Evolutionary conservation across 2,888 invertebrate species (phyloP), one percentile per base, ranked within the genome.

Genomic region (Leptopilina drosophilae): DNA sequence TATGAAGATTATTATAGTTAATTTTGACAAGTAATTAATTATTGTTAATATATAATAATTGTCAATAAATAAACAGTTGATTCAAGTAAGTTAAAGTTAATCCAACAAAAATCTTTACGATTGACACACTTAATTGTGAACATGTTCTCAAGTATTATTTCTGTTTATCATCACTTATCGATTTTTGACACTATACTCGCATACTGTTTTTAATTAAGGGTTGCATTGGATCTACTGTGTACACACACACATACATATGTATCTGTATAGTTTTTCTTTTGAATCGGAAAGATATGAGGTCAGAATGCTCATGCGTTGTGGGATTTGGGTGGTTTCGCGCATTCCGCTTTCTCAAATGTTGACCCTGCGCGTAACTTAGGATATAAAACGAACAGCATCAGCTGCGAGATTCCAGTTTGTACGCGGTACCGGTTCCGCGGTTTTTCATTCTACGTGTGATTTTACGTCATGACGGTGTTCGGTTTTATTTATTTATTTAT

Each of bases 281-380:
- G 33, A 73, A 33, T n/a, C 11, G 56, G 53, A 73, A 73, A 56
- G n/a, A 56, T 46, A n/a, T 66, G 33, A 53, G 56, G n/a, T 53
- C 33, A 56, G 33, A 40, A 33, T 73, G 73, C 73, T 73, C 73
- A 73, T 73, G 73, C 73, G 73, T 56, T 56, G 73, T 15, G 33
- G 26, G 56, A 73, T 73, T 73, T 73, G 73, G 73, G 73, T 73
- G 56, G 73, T 53, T 73, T 73, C 56, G 73, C 73, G 73, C 73
- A 73, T 56, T 53, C 53, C 73, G 33, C 56, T 56, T 56, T 46
- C 67, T 62, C 67, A 15, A 64, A 64, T 26, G 64, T 64, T 64
- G 64, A 33, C 40, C 40, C 64, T 64, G 64, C 64, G 64, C 64
- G 64, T 33, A 64, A 64, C 40, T 64, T 64, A 11, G 12, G 64